phyloP scores from a whole-genome alignment of 1,140 invertebrate species.

The Drosophila neocordata region DNA sequence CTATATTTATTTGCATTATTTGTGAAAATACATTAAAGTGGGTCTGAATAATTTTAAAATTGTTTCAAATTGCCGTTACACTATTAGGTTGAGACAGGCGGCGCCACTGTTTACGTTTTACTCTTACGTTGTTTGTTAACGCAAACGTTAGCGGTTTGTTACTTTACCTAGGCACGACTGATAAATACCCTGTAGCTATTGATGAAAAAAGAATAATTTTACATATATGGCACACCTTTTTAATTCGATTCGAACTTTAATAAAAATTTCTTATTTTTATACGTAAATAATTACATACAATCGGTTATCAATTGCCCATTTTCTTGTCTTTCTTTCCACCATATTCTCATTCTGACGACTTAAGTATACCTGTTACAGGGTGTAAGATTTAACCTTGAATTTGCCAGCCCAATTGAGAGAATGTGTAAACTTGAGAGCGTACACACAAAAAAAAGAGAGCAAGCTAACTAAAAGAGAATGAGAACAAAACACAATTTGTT shows the following conservation, averaged over 20 bases:
- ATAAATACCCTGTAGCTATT: neutral
- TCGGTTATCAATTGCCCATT: too few species aligned
- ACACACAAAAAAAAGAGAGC: constrained; percentile 21
- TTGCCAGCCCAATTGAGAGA: constrained; percentile 3
- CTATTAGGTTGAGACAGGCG: constrained; percentile 34
- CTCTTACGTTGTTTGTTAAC: neutral
- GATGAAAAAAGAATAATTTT: too few species aligned
- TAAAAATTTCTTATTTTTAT: too few species aligned
- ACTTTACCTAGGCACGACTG: constrained; percentile 5
- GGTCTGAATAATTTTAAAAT: too few species aligned
- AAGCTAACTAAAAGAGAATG: constrained; percentile 12
- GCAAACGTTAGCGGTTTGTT: neutral
- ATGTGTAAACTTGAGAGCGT: neutral
- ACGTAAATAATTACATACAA: too few species aligned
- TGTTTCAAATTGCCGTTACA: constrained; percentile 5
- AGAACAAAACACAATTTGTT: constrained; percentile 36
- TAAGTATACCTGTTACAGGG: neutral
- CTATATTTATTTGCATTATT: neutral
- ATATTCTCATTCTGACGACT: neutral
- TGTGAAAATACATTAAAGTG: neutral
- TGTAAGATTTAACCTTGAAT: constrained; percentile 62
- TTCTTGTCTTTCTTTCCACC: too few species aligned
- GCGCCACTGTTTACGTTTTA: constrained; percentile 34
- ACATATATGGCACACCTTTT: too few species aligned
- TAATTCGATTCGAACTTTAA: too few species aligned